A percentile compares a stretch with the other conserved stretches of the same genome.
phyloP scores from a whole-genome alignment of 2,797 vertebrate species.

The Myripristis jacobus region DNA sequence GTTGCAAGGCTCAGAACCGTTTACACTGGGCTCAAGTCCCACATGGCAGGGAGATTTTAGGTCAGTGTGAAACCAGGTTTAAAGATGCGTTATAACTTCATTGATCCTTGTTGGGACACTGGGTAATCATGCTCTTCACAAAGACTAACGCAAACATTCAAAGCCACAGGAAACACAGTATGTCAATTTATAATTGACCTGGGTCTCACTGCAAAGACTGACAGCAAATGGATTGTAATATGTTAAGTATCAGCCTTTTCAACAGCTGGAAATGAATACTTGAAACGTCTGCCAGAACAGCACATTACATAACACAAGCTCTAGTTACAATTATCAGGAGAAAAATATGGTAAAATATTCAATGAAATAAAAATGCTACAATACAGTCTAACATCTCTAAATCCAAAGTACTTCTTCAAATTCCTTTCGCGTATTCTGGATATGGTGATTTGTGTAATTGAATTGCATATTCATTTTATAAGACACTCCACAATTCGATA shows the following conservation, averaged over 20 bases:
- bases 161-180: not conserved
- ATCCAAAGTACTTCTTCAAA: not conserved
- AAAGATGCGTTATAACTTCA: not conserved
- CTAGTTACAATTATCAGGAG: not conserved
- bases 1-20: too few species aligned
- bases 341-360: not conserved
- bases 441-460: not conserved
- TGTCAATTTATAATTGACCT: conserved; percentile 1
- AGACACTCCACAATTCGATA: conserved; percentile 5
- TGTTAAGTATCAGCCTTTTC: conserved; percentile 9
- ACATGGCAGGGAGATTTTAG: too few species aligned
- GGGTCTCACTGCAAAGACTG: not conserved
- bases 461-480: conserved; percentile 6
- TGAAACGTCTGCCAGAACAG: conserved; percentile 6
- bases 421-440: not conserved
- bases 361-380: not conserved
- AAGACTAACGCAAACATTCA: not conserved
- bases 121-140: not conserved
- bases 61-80: too few species aligned
- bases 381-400: not conserved
- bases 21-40: too few species aligned
- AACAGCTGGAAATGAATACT: conserved; percentile 5
- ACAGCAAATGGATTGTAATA: conserved; percentile 5
- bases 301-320: conserved; percentile 7
- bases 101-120: conserved; percentile 5